Base-by-base conservation (phyloP, 2,888 invertebrate species). In the Mactromeris polynyma region DNA sequence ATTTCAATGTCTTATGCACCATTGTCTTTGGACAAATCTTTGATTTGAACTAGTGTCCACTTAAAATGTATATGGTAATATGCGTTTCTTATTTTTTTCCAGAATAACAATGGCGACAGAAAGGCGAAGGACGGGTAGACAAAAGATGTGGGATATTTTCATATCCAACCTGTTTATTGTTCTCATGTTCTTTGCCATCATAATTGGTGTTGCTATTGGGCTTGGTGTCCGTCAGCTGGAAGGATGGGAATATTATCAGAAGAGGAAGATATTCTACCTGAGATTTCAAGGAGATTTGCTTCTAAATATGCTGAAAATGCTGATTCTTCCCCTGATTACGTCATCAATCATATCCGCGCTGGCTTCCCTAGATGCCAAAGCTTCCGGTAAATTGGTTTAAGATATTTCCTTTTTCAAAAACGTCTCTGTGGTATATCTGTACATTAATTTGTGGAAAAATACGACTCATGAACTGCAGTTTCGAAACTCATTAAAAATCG, bases 331-430 rank as follows among this genome's bases (percentile, higher is more conserved):
- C 2, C 97, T 98, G 83, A 97, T 98, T 91, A 97, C 98, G 79
- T 97, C 97, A 26, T 97, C 97, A 79, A 97, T 98, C 54, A 97
- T 98, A 87, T 97, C 98, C 89, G 97, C 97, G 73, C 98, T 99
- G 93, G 99, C 99, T 51, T 98, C 98, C 0, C 97, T 99, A 96
- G 99, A 99, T 97, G 97, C 99, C 87, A 98, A 98, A 95, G 97
- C 99, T 96, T 99, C 99, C 94, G 94, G 94, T 81, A 84, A 54
- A 33, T 69, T n/a, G n/a, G n/a, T n/a, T n/a, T n/a, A n/a, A n/a
- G n/a, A n/a, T n/a, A n/a, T n/a, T n/a, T n/a, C n/a, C n/a, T n/a
- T n/a, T n/a, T n/a, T n/a, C n/a, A n/a, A n/a, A n/a, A n/a, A n/a
- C n/a, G n/a, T n/a, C n/a, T n/a, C n/a, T n/a, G n/a, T n/a, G n/a